phyloP scores from a whole-genome alignment of 2,797 vertebrate genomes.

The Mallotus villosus region DNA sequence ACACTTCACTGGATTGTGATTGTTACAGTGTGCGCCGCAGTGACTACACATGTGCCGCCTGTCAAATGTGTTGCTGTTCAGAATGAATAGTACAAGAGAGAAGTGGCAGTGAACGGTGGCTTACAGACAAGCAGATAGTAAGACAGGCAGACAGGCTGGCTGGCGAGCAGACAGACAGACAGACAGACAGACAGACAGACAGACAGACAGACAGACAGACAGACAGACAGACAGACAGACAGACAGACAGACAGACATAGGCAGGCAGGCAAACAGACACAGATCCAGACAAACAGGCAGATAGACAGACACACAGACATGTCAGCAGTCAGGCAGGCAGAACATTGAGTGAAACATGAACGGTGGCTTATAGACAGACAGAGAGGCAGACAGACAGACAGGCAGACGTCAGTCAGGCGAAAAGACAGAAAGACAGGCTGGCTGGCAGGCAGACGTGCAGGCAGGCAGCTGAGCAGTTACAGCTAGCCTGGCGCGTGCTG shows the following conservation, averaged over 20 bases:
- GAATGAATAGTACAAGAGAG: slow-evolving; percentile 3
- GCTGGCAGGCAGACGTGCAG: slow-evolving; percentile 3
- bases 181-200: too few relatives aligned
- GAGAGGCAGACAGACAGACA: too few relatives aligned
- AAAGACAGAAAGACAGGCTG: background rate
- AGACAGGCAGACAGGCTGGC: too few relatives aligned
- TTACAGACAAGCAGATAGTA: background rate
- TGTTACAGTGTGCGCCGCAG: slow-evolving; percentile 1
- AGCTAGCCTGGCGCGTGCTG: slow-evolving; percentile 31
- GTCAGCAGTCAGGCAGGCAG: background rate
- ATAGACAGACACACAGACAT: background rate
- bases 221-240: background rate
- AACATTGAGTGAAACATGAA: too few relatives aligned
- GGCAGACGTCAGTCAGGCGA: too few relatives aligned
- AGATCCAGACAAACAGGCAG: background rate
- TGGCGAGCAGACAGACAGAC: too few relatives aligned
- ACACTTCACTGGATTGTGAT: slow-evolving; percentile 24
- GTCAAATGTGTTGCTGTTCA: slow-evolving; percentile 29
- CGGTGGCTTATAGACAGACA: too few relatives aligned
- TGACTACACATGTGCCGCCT: slow-evolving; percentile 16
- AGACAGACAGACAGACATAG: background rate
- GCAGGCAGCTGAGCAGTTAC: slow-evolving; percentile 22
- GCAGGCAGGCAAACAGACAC: too few relatives aligned
- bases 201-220: too few relatives aligned
- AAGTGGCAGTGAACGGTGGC: slow-evolving; percentile 28